Evolutionary conservation across 2,888 invertebrate genomes (phyloP).

Genomic region (Ophion ventricosus): DNA sequence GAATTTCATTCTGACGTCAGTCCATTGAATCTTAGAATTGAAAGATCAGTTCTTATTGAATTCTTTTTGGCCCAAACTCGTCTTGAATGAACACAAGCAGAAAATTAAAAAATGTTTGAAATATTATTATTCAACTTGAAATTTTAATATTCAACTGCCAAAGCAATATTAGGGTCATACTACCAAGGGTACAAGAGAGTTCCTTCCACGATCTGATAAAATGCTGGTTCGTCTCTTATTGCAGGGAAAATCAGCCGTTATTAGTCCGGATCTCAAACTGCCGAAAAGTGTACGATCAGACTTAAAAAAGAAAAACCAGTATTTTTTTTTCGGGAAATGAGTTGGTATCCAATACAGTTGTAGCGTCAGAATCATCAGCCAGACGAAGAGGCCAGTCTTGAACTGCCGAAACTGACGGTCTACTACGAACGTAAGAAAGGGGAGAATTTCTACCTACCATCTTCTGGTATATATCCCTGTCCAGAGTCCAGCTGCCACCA

Average conservation of each 20-base stretch:
- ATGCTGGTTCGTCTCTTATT: background rate
- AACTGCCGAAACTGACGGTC: slow-evolving; percentile 45
- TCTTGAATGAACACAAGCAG: too few relatives aligned
- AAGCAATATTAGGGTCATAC: background rate
- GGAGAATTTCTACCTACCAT: slow-evolving; percentile 58
- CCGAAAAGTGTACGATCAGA: background rate
- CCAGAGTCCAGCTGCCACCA: slow-evolving; percentile 70
- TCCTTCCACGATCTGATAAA: background rate
- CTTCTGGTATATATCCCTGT: slow-evolving; percentile 64
- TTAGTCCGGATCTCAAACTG: background rate
- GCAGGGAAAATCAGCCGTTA: background rate
- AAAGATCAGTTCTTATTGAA: too few relatives aligned
- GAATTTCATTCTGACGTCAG: too few relatives aligned
- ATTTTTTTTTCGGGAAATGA: slow-evolving; percentile 47
- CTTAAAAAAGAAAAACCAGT: background rate
- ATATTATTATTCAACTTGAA: too few relatives aligned
- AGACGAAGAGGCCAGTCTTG: slow-evolving; percentile 56
- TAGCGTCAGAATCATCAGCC: slow-evolving; percentile 49
- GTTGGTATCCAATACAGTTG: slow-evolving; percentile 42
- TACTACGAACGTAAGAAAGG: slow-evolving; percentile 40
- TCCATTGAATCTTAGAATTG: background rate
- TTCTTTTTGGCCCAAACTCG: too few relatives aligned
- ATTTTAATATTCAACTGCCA: background rate
- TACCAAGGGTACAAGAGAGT: background rate
- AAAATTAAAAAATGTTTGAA: too few relatives aligned